Conservation (phyloP, 2,888 invertebrate species). For the Caradrina clavipalpis region DNA sequence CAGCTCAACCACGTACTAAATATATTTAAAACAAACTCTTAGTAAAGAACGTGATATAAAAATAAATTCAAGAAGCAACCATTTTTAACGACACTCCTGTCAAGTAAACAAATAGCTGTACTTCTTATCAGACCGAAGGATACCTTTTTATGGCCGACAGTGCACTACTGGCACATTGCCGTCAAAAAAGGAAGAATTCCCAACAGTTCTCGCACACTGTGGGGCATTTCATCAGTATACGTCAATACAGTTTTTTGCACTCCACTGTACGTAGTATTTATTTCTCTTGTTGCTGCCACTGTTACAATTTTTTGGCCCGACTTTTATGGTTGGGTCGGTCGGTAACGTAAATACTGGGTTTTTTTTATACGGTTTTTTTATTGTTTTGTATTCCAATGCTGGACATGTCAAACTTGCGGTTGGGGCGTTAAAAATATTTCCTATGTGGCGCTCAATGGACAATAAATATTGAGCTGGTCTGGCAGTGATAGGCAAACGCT, state of each 20-base stretch:
- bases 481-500: conserved; percentile 46
- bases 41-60: conserved; percentile 36
- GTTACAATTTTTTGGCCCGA: conserved; percentile 61
- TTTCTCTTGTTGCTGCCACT: conserved; percentile 56
- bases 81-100: conserved; percentile 21
- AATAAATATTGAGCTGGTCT: conserved; percentile 47
- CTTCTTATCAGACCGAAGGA: conserved; percentile 13
- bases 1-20: conserved; percentile 48
- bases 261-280: conserved; percentile 56
- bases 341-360: conserved; percentile 59
- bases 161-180: conserved; percentile 40
- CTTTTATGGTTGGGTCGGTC: conserved; percentile 60
- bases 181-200: conserved; percentile 43
- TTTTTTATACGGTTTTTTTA: conserved; percentile 41
- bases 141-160: conserved; percentile 21
- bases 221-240: conserved; percentile 62
- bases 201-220: conserved; percentile 42
- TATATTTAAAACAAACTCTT: conserved; percentile 32
- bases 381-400: conserved; percentile 52
- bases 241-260: conserved; percentile 62
- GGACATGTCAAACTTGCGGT: conserved; percentile 62
- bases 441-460: conserved; percentile 49
- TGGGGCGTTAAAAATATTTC: conserved; percentile 55
- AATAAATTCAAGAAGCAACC: conserved; percentile 17
- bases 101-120: conserved; percentile 36